phyloP scores from a whole-genome alignment of 2,113 vertebrate genomes.

The Chelonoidis abingdonii region DNA sequence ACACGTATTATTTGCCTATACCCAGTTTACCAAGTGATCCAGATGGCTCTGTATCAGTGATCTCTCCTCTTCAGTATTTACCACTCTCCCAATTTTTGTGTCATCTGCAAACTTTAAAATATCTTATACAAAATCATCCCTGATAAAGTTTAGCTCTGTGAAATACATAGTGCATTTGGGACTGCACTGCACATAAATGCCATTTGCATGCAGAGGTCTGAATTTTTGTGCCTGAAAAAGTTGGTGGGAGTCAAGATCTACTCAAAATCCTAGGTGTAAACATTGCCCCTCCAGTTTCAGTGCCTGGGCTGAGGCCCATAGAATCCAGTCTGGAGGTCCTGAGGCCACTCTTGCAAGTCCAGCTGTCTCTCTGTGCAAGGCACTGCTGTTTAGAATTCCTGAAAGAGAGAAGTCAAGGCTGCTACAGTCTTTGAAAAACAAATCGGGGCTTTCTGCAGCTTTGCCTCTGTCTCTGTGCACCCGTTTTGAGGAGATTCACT shows the following conservation, averaged over 20 bases:
- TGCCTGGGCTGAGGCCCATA: background rate
- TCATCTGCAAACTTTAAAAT: too few relatives aligned
- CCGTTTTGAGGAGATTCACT: background rate
- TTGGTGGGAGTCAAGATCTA: background rate
- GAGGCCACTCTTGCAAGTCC: fast-evolving
- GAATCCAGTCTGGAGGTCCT: background rate
- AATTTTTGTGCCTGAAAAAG: background rate
- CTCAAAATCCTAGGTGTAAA: background rate
- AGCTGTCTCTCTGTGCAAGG: background rate
- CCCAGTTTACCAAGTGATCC: background rate
- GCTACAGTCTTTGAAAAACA: background rate
- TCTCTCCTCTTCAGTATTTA: background rate
- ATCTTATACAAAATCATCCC: too few relatives aligned
- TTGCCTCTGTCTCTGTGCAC: background rate
- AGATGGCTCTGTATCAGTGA: background rate
- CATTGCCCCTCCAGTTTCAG: background rate
- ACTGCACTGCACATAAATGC: background rate
- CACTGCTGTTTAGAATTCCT: background rate
- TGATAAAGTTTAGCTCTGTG: background rate
- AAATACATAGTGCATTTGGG: background rate
- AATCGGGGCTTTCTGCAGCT: background rate
- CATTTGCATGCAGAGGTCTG: background rate
- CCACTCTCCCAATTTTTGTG: background rate
- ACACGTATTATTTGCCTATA: background rate
- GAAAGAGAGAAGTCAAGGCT: background rate